Base-by-base conservation (phyloP, 2,113 vertebrate genomes). In the Odontesthes bonariensis region DNA sequence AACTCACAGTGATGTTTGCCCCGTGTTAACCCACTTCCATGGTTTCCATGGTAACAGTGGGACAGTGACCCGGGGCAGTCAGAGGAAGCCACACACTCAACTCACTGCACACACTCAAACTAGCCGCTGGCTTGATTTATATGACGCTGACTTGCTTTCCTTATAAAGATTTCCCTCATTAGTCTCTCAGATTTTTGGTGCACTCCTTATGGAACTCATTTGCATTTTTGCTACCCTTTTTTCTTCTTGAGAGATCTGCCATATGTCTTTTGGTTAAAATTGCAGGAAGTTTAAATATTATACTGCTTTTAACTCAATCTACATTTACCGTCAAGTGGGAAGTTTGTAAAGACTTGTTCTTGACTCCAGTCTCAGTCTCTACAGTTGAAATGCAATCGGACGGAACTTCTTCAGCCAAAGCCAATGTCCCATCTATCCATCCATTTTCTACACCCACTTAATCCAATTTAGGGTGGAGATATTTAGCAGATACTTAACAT, bases 1-100 rank as follows among this genome's bases (percentile, higher is more conserved):
- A 60, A 65, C 79, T 86, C 73, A 23, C 73, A 73, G 75, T 81
- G 72, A 84, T 77, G 82, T 83, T 80, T 78, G 80, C 82, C 88
- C 81, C 53, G 19, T 76, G 80, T 88, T 88, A 91, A 89, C 90
- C 85, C 87, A 91, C 85, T 88, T 90, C 85, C 19, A 40, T 27
- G 69, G 89, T 92, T 90, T 77, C 91, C 91, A 89, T 90, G 86
- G 91, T 86, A 90, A 93, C 90, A 73, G 79, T 40, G 69, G 73
- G 81, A 86, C 83, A 82, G 82, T 82, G 88, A 77, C 87, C 82
- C 38, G 8, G 75, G 74, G 84, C 60, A 12, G 70, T 76, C 69
- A 78, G 77, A 76, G 56, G 47, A 83, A 83, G 73, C 51, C 77
- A 83, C 61, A 85, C 77, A 71, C 78, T 77, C 74, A 89, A 75